phyloP scores from a whole-genome alignment of 2,888 invertebrate genomes.

The Caenorhabditis imperialis region DNA sequence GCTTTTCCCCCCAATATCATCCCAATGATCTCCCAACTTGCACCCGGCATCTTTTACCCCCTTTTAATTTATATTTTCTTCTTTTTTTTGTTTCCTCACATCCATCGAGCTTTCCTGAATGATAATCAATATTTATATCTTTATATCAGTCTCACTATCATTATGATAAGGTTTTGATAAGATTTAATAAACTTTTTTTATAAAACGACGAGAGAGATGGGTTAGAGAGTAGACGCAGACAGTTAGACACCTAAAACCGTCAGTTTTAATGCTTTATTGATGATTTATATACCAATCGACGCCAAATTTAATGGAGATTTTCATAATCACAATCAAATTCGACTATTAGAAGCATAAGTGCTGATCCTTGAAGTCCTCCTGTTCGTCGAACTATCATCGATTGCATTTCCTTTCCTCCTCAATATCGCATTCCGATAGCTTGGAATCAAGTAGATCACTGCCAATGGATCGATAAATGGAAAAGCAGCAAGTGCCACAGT shows the following conservation, averaged over 20 bases:
- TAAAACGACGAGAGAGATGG: no score
- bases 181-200: no score
- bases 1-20: conserved; percentile 27
- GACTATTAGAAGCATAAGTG: not conserved
- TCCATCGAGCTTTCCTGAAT: conserved; percentile 33
- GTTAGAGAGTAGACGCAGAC: no score
- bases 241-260: no score
- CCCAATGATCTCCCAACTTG: conserved; percentile 39
- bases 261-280: no score
- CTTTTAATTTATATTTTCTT: conserved; percentile 5
- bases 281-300: no score
- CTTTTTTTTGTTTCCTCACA: not conserved
- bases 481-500: conserved; percentile 41
- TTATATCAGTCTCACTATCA: not conserved
- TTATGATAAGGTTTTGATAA: no score
- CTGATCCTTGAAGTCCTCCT: not conserved
- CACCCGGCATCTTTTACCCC: conserved; percentile 37
- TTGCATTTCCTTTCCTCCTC: conserved; percentile 1
- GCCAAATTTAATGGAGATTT: no score
- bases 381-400: conserved; percentile 21
- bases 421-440: conserved; percentile 38
- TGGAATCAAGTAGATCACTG: conserved; percentile 42
- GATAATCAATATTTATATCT: not conserved
- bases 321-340: no score
- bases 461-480: conserved; percentile 47